Base-by-base conservation (phyloP, 2,113 vertebrate species). In the Nymphicus hollandicus region DNA sequence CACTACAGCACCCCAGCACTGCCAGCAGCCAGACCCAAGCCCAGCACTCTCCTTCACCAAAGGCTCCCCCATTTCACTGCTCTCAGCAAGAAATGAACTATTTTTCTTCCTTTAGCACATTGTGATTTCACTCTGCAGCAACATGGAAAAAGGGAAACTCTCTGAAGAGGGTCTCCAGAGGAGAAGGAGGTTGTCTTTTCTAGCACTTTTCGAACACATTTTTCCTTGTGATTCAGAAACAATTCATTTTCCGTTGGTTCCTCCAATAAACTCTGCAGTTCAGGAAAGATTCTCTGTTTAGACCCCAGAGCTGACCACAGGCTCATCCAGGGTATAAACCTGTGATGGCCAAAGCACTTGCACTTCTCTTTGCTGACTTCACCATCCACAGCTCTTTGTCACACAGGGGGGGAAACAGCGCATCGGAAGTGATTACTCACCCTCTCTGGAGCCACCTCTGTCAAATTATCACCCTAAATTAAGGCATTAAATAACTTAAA, bases 391-490 rank as follows among this genome's bases (percentile, higher is more conserved):
- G 55, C 47, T 71, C 25, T 8, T 68, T 73, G n/a, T 35, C 86
- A 27, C n/a, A 19, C 0, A 5, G 0, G 6, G 11, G 43, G 19
- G 53, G 10, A 44, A 71, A 29, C 29, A n/a, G 73, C 0, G 0
- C 6, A 9, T 28, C 1, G 5, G 83, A 90, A 91, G 44, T 0
- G 0, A 89, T 87, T 92, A 78, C 56, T 95, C 95, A 93, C 33
- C 44, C 11, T 0, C 61, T 68, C 50, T 37, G 22, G n/a, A 77
- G 58, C 47, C 86, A 64, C 39, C 76, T 53, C 24, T 50, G 69
- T 16, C 81, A 83, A 70, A 58, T 49, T 22, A 37, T 33, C 33
- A 16, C 11, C 35, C 23, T 33, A 64, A 93, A 92, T 89, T n/a
- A 44, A 64, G 78, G 11, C 41, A 46, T 20, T 37, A 31, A 55